Base-by-base conservation (phyloP, 2,888 invertebrate genomes). In the Idaea dimidiata region DNA sequence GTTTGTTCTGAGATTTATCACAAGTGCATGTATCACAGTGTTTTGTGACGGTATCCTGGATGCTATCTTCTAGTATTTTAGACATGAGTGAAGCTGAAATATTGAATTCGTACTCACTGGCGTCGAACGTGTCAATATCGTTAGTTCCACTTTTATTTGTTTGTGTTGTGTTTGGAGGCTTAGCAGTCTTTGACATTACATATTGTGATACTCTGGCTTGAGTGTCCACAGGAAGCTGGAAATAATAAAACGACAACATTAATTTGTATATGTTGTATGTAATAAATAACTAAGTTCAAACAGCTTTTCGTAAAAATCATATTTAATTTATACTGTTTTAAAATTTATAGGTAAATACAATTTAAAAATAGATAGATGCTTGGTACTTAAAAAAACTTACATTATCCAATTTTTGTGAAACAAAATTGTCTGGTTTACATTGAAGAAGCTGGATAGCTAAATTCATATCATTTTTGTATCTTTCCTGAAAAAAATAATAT, bases 391-490 rank as follows among this genome's bases (percentile, higher is more conserved):
- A 60, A 67, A 72, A 66, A 94, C 96, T 95, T 93, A 97, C 97
- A 87, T 96, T 95, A 83, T 97, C 97, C 78, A 97, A 94, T 89
- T 96, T 97, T 81, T 98, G 98, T 57, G 97, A 95, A 66, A 98
- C 96, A 93, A 98, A 99, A 89, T 97, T 97, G 71, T 97, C 97
- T 72, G 98, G 98, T 83, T 98, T 98, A 87, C 98, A 98, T 84
- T 99, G 98, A 61, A 99, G 93, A 77, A 99, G 93, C 87, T 98
- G 98, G 73, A 98, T 98, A 67, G 98, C 98, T 80, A 98, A 91
- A 87, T 96, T 97, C 83, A 98, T 98, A 84, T 99, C 99, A 80
- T 96, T 97, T 85, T 97, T 96, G 88, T 98, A 98, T 78, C 97
- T 95, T 82, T 98, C 98, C 98, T 98, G 93, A 57, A 68, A n/a